Conservation (phyloP, 2,888 invertebrate species). For the Chrysina gloriosa region DNA sequence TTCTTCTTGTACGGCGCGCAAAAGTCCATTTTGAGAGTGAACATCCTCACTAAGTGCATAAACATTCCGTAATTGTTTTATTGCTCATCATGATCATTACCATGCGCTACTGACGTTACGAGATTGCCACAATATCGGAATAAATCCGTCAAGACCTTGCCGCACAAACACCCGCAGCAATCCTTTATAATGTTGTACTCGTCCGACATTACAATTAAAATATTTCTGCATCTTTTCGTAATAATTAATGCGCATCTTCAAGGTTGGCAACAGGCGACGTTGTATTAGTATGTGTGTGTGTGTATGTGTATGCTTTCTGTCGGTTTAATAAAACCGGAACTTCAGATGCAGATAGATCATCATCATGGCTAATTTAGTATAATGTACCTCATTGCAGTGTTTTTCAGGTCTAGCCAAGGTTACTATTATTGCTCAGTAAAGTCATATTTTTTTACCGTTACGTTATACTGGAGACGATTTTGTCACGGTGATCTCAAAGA, state of each 20-base stretch:
- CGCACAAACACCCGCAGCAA: background rate
- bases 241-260: conserved; percentile 34
- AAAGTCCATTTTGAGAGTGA: too few species aligned
- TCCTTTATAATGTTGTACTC: background rate
- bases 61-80: conserved; percentile 9
- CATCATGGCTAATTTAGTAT: conserved; percentile 12
- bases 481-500: background rate
- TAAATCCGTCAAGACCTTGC: conserved; percentile 13
- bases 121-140: background rate
- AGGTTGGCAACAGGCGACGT: too few species aligned
- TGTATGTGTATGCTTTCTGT: too few species aligned
- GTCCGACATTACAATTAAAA: conserved; percentile 29
- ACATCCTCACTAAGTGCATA: background rate
- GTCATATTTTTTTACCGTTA: background rate
- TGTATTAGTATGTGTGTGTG: too few species aligned
- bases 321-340: conserved; percentile 17
- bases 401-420: conserved; percentile 13
- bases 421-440: too few species aligned
- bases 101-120: background rate
- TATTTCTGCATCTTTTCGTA: conserved; percentile 16
- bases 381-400: conserved; percentile 10
- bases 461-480: background rate
- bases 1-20: too few species aligned
- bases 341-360: background rate
- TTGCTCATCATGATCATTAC: conserved; percentile 6